Evolutionary conservation across 1,140 invertebrate species (phyloP).

Genomic region (Trialeurodes vaporariorum): DNA sequence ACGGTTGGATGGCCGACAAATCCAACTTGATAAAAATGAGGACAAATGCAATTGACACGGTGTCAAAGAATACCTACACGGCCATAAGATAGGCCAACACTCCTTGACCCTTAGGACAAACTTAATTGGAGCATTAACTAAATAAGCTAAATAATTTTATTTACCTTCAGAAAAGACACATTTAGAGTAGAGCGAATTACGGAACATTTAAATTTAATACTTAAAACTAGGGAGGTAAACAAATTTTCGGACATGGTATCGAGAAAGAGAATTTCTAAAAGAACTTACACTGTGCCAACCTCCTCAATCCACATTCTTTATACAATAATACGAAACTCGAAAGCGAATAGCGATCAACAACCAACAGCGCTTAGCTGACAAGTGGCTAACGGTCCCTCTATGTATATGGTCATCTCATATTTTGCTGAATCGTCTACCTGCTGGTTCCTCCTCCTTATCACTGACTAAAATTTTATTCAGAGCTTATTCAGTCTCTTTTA

Average conservation of each 20-base stretch:
- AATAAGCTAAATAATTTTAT: background rate
- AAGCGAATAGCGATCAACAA: background rate
- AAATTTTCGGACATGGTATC: background rate
- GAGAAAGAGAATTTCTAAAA: background rate
- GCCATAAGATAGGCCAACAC: background rate
- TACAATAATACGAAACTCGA: background rate
- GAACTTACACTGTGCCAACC: background rate
- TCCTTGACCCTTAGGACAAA: background rate
- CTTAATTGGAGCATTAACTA: background rate
- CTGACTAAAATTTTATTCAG: too few species aligned
- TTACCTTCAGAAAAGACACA: background rate
- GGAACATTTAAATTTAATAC: too few species aligned
- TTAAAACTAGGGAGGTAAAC: too few species aligned
- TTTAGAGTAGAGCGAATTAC: background rate
- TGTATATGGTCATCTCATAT: background rate
- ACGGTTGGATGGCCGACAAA: background rate
- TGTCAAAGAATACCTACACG: background rate
- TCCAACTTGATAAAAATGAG: background rate
- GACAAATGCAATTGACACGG: background rate
- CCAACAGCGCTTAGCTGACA: background rate
- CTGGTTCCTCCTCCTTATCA: too few species aligned
- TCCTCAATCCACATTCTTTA: background rate
- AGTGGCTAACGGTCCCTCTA: background rate
- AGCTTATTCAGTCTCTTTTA: too few species aligned
- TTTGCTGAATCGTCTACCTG: too few species aligned